phyloP scores from a whole-genome alignment of 2,113 vertebrate species.

The Lamprotornis superbus region DNA sequence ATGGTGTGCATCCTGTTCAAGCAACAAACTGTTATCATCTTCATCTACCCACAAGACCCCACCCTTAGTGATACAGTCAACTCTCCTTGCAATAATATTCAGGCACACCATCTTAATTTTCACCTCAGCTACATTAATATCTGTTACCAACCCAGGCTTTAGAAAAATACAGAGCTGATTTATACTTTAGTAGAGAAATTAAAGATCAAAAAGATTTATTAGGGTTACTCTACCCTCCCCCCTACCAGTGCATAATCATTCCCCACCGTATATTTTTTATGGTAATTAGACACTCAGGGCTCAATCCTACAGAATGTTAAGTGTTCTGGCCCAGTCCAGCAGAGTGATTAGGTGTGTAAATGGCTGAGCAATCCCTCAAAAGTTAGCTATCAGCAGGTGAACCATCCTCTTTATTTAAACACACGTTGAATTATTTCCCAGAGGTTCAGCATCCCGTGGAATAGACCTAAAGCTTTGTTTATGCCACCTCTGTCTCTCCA shows the following conservation, averaged over 20 bases:
- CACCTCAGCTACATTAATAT: slow-evolving; percentile 38
- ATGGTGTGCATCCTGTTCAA: background rate
- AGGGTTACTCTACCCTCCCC: slow-evolving; percentile 47
- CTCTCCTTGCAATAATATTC: slow-evolving; percentile 31
- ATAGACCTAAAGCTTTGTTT: background rate
- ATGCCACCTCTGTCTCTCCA: background rate
- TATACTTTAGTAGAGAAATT: slow-evolving; percentile 64
- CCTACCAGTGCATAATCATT: slow-evolving; percentile 54
- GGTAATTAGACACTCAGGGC: slow-evolving; percentile 50
- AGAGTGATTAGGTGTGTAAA: background rate
- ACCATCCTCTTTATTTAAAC: background rate
- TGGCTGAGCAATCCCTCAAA: background rate
- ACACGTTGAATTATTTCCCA: background rate
- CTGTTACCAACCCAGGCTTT: slow-evolving; percentile 19
- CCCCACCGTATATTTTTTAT: slow-evolving; percentile 57
- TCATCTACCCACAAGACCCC: background rate
- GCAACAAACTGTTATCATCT: background rate
- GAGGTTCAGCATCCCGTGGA: background rate
- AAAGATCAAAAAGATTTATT: slow-evolving; percentile 70
- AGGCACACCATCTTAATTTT: slow-evolving; percentile 48
- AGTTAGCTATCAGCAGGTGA: background rate
- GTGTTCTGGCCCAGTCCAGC: slow-evolving; percentile 22
- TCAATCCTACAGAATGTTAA: slow-evolving; percentile 54
- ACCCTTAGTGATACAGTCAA: background rate
- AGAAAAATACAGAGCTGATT: slow-evolving; percentile 61